Evolutionary conservation across 2,797 vertebrate genomes (phyloP).

Genomic region (Melanotaenia trifasciata): DNA sequence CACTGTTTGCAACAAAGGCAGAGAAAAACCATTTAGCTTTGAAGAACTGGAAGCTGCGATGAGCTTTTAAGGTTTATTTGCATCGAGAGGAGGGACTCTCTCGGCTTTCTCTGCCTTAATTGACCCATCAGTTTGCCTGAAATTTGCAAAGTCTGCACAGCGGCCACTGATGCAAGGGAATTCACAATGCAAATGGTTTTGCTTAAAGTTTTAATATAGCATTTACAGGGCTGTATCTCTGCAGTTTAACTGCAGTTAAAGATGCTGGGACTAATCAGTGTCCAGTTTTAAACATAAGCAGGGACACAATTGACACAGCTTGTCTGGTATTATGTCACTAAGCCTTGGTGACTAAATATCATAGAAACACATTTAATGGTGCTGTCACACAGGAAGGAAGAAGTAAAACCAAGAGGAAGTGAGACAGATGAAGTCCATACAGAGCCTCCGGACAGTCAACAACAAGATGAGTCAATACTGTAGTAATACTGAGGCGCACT

Average conservation of each 20-base stretch:
- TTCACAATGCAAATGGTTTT: slow-evolving; percentile 41
- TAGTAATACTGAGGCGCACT: slow-evolving; percentile 64
- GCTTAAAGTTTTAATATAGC: slow-evolving; percentile 32
- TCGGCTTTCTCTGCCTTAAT: slow-evolving; percentile 57
- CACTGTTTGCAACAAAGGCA: slow-evolving; percentile 73
- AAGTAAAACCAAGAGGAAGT: slow-evolving; percentile 34
- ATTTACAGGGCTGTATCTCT: slow-evolving; percentile 17
- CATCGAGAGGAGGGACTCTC: slow-evolving; percentile 67
- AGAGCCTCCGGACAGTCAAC: slow-evolving; percentile 43
- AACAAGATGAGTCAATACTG: slow-evolving; percentile 61
- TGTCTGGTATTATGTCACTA: slow-evolving; percentile 30
- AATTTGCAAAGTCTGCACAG: slow-evolving; percentile 50
- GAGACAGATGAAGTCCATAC: slow-evolving; percentile 33
- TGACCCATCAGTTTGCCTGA: slow-evolving; percentile 63
- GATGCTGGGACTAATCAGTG: slow-evolving; percentile 7
- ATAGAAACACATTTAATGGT: slow-evolving; percentile 17
- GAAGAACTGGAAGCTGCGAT: slow-evolving; percentile 66
- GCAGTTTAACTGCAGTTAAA: slow-evolving; percentile 37
- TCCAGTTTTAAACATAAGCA: slow-evolving; percentile 23
- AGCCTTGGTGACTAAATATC: slow-evolving; percentile 43
- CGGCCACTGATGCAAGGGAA: slow-evolving; percentile 36
- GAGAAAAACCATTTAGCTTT: slow-evolving; percentile 74
- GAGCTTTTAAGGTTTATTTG: slow-evolving; percentile 76
- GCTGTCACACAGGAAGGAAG: slow-evolving; percentile 22
- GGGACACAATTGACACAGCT: neutral